These are phyloP conservation scores for Torymus auratus DNA, from an alignment of 2,888 invertebrate species.

Conservation along the genomic window DNA sequence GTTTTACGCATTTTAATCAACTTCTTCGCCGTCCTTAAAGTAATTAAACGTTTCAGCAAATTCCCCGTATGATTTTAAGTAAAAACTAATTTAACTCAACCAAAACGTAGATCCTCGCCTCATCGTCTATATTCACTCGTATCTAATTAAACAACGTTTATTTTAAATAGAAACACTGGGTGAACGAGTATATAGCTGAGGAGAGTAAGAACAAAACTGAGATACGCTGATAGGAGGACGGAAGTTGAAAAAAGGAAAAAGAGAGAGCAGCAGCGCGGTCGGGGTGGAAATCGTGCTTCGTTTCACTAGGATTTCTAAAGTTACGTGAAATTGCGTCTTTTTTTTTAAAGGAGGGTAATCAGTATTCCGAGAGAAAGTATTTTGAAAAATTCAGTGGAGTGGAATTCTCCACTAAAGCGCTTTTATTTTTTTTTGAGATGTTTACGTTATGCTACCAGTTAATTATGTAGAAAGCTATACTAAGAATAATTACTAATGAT, in stretches of 20 bases:
- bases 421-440: no score
- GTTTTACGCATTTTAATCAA: slow-evolving; percentile 33
- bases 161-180: slow-evolving; percentile 8
- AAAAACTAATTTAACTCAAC: slow-evolving; percentile 17
- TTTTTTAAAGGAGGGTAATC: no score
- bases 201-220: background rate
- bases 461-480: no score
- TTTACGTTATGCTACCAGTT: no score
- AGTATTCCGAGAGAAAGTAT: no score
- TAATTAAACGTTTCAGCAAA: slow-evolving; percentile 1
- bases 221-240: background rate
- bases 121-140: background rate
- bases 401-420: no score
- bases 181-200: background rate
- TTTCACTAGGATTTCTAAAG: no score
- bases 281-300: no score
- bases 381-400: no score
- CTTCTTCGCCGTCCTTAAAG: background rate
- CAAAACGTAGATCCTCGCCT: background rate
- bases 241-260: background rate
- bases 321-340: no score
- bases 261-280: no score
- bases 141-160: slow-evolving; percentile 18
- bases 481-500: no score
- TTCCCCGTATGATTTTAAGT: slow-evolving; percentile 9